A percentile compares a stretch with the other conserved stretches of the same genome.
These are phyloP conservation scores for Chionomys nivalis DNA, from an alignment of 2,113 vertebrate genomes.

Conservation along the genomic window DNA sequence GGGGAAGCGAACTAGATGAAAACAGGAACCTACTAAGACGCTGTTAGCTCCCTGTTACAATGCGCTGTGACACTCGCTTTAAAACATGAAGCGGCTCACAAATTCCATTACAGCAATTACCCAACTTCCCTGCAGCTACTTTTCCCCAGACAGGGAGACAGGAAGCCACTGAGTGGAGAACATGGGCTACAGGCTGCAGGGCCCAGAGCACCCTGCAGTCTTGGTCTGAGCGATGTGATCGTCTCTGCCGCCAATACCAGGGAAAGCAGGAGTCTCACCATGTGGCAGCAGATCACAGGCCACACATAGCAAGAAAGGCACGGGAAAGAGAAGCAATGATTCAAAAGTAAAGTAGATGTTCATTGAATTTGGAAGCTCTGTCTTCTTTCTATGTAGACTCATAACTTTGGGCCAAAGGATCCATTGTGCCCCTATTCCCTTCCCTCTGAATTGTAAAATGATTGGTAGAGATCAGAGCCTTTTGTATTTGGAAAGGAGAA, in stretches of 20 bases:
- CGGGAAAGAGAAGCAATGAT: background rate
- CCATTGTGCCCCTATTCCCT: background rate
- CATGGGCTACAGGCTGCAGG: rapidly evolving
- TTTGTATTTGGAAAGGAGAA: background rate
- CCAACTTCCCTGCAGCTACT: background rate
- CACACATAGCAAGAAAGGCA: rapidly evolving
- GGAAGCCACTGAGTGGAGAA: background rate
- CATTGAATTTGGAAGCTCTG: background rate
- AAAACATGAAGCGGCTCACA: constrained; percentile 60
- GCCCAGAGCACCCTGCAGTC: too few species aligned
- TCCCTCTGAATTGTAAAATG: background rate
- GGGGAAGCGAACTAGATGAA: constrained; percentile 55
- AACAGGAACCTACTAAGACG: background rate
- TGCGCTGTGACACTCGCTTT: constrained; percentile 64
- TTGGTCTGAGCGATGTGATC: background rate
- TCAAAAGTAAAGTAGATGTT: background rate
- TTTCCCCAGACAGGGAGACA: background rate
- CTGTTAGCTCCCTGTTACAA: constrained; percentile 54
- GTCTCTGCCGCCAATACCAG: background rate
- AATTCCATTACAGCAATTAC: constrained; percentile 45
- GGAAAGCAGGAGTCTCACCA: background rate
- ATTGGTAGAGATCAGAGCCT: background rate
- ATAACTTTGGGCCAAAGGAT: background rate
- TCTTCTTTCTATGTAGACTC: background rate
- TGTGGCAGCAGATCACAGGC: background rate